Conservation (phyloP, 2,888 invertebrate species). For the Netelia virgata region DNA sequence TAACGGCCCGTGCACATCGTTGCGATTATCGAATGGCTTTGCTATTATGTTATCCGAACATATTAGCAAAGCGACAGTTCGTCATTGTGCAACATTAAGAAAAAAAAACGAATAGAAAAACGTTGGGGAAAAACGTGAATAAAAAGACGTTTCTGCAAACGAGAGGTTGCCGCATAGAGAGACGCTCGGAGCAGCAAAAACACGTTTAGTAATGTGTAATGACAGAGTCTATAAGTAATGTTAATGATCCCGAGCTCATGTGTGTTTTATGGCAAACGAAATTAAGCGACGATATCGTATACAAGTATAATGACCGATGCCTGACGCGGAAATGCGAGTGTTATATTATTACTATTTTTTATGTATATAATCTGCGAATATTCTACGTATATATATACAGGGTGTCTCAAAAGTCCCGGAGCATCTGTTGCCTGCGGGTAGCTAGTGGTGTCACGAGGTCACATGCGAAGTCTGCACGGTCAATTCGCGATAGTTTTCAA, state of each 20-base stretch:
- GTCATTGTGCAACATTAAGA: constrained; percentile 36
- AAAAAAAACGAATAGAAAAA: background rate
- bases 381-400: background rate
- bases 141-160: constrained; percentile 27
- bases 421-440: no score
- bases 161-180: constrained; percentile 21
- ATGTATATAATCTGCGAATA: background rate
- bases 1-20: background rate
- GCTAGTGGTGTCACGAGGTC: no score
- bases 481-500: no score
- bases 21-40: constrained; percentile 33
- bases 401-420: no score
- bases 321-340: constrained; percentile 35
- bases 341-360: constrained; percentile 10
- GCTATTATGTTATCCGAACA: constrained; percentile 13
- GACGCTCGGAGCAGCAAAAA: constrained; percentile 11
- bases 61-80: constrained; percentile 6
- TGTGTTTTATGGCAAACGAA: background rate
- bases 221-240: constrained; percentile 52
- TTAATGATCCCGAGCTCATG: constrained; percentile 38
- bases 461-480: no score
- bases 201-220: constrained; percentile 55
- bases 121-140: background rate
- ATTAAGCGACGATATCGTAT: background rate
- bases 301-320: constrained; percentile 31